A percentile compares a stretch with the other conserved stretches of the same genome.
Conservation (phyloP, 1,140 invertebrate genomes). For the Melipona quadrifasciata region DNA sequence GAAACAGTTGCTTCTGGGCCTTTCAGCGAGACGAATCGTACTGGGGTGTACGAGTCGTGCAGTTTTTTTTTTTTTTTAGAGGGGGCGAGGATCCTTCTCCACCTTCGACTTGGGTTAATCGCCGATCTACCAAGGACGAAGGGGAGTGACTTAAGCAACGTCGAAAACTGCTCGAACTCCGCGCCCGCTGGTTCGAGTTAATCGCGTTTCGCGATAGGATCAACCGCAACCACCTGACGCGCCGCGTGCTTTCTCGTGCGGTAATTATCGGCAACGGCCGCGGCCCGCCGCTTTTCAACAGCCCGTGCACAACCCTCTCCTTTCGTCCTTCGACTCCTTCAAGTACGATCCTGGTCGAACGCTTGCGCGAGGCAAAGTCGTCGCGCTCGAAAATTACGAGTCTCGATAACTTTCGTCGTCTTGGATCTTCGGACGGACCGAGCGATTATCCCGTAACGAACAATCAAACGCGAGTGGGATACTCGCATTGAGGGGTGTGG, state of each 20-base stretch:
- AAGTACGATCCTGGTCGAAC: background rate
- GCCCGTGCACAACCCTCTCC: background rate
- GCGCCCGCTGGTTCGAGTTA: background rate
- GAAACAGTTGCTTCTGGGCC: too few relatives aligned
- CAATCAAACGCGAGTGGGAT: background rate
- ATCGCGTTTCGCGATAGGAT: constrained; percentile 47
- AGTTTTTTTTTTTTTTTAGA: background rate
- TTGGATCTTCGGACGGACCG: too few relatives aligned
- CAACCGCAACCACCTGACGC: constrained; percentile 45
- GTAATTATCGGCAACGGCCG: constrained; percentile 25
- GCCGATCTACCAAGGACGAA: constrained; percentile 2
- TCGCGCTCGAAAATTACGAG: constrained; percentile 2
- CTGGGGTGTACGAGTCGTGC: too few relatives aligned
- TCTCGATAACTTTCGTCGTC: too few relatives aligned
- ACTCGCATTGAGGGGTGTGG: too few relatives aligned
- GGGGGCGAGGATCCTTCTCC: background rate
- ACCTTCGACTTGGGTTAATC: background rate
- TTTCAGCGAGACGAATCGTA: too few relatives aligned
- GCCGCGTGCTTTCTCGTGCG: constrained; percentile 21
- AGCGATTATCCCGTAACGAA: background rate
- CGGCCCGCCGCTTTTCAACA: constrained; percentile 4
- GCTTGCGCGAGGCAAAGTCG: background rate
- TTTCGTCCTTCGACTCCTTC: background rate
- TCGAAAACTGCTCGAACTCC: constrained; percentile 21
- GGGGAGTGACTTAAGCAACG: background rate